phyloP scores from a whole-genome alignment of 2,113 vertebrate species.

The Leucosticte australis region DNA sequence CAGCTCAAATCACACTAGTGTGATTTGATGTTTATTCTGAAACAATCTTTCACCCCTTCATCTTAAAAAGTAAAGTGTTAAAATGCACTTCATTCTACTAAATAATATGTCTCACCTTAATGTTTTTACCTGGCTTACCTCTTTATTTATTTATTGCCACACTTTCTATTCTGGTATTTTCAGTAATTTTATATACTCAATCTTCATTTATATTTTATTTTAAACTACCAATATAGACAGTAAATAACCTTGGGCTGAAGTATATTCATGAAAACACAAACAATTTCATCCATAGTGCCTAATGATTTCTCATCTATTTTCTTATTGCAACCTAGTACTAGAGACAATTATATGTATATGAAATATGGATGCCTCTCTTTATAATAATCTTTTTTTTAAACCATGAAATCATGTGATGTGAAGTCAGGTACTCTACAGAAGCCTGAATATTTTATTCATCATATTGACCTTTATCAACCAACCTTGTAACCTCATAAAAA shows the following conservation, averaged over 20 bases:
- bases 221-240: not conserved
- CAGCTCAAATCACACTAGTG: not conserved
- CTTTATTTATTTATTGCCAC: not conserved
- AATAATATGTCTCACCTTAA: not conserved
- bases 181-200: not conserved
- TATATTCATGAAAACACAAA: not conserved
- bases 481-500: not conserved
- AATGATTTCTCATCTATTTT: not conserved
- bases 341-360: not conserved
- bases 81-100: not conserved
- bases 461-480: not conserved
- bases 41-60: not conserved
- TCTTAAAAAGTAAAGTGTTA: not conserved
- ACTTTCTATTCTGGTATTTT: not conserved
- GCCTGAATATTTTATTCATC: not conserved
- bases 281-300: not conserved
- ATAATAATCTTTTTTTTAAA: not conserved
- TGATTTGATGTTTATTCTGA: not conserved
- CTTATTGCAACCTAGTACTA: not conserved
- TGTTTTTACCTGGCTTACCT: not conserved
- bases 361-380: not conserved
- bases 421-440: not conserved
- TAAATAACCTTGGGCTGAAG: not conserved
- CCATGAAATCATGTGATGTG: not conserved
- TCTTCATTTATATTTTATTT: not conserved